Base-by-base conservation (phyloP, 2,888 invertebrate species). In the Lasioglossum figueresi region DNA sequence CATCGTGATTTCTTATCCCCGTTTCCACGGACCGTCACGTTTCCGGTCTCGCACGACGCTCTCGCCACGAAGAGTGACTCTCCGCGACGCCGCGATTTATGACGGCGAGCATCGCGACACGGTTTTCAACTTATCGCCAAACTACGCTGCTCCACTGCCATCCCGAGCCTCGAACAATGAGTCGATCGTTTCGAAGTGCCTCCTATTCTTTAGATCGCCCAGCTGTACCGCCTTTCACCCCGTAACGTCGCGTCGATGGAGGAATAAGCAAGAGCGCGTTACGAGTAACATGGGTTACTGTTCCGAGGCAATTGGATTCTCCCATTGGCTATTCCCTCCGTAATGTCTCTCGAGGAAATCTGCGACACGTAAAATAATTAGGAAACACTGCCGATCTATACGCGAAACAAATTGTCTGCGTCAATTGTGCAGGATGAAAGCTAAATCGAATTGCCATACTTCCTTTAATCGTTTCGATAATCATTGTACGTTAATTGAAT, bases 1-100 rank as follows among this genome's bases (percentile, higher is more conserved):
- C 93, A 34, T 73, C 48, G 92, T 93, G 94, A 93, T 94, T 94
- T 93, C 92, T 91, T 90, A 88, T 89, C 89, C 85, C 86, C 85
- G 84, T 82, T 86, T 85, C 86, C 87, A 81, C 80, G 88, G 79
- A 80, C 89, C 87, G 91, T 90, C 91, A 91, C 91, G 91, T 90
- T 87, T 80, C 77, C 81, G 86, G 80, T 84, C 80, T 85, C 76
- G 78, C 71, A 31, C 71, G 63, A 14, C 71, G 76, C 56, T 78
- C 68, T 71, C 85, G 43, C 79, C 66, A 72, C 71, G 56, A 31
- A 27, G 81, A 73, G 74, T 73, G 84, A 81, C 85, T 86, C 59
- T 79, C 34, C 81, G 73, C 66, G 34, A 34, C 66, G 66, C 66
- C 6, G 66, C 91, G 88, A 90, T 91, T 91, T 90, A 90, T 86